These are phyloP conservation scores for Montipora capitata DNA, from an alignment of 92 coral and sea anemone genomes.

Conservation along the genomic window DNA sequence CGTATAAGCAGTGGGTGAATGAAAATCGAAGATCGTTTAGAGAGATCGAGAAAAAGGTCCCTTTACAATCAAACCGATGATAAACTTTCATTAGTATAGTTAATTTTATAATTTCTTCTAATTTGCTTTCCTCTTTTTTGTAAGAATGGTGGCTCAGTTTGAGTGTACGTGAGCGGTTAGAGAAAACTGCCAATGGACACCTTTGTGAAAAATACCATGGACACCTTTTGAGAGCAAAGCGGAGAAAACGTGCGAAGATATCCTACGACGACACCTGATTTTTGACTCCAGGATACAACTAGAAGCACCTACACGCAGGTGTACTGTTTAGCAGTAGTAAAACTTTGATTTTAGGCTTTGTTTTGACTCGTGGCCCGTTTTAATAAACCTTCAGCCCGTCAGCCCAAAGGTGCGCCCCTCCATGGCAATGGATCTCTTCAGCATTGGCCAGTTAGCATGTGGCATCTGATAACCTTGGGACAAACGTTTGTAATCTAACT, in stretches of 20 bases:
- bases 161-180: not conserved
- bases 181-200: not conserved
- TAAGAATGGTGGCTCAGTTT: not conserved
- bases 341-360: constrained; percentile 65
- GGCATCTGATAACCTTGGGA: not conserved
- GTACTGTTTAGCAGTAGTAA: constrained; percentile 58
- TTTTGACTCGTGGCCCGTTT: constrained; percentile 40
- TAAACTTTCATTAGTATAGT: not conserved
- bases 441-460: not conserved
- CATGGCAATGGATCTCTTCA: not conserved
- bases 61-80: not conserved
- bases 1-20: not conserved
- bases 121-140: not conserved
- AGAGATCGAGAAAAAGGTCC: too few species aligned
- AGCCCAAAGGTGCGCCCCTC: not conserved
- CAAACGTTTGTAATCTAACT: not conserved
- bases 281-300: constrained; percentile 60
- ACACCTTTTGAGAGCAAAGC: not conserved
- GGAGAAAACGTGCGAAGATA: constrained; percentile 54
- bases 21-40: not conserved
- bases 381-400: not conserved
- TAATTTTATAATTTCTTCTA: not conserved
- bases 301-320: constrained; percentile 73
- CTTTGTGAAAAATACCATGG: not conserved
- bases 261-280: constrained; percentile 88